Evolutionary conservation across 64 coral and sea anemone genomes (phyloP), one percentile per base, ranked within the genome.

Genomic region (Dendrophyllia cribrosa): DNA sequence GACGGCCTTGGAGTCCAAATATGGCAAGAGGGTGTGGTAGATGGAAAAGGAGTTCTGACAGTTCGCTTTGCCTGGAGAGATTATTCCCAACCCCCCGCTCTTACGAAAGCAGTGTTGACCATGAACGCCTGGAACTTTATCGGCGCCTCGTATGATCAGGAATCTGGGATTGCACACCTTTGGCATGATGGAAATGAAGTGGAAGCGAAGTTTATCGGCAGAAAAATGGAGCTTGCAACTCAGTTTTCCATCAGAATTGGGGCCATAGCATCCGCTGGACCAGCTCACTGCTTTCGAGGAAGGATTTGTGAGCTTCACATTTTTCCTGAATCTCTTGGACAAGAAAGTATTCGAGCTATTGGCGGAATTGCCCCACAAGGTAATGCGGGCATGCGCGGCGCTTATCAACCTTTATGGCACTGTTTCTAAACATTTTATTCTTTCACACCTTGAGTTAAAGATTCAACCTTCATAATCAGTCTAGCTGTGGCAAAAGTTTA

Each of bases 51-150:
- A 15, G 52, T 93, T 20, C 51, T 96, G 5, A 72, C 53, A 23
- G 90, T 26, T 6, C 34, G 34, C 19, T 96, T 96, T 59, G 75
- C 58, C 4, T 60, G 86, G 52, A 76, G 85, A 66, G 78, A 91
- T 59, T 44, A 70, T 63, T 21, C 56, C 9, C 70, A 71, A 12
- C 26, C 58, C 5, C 66, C 55, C 2, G 51, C 47, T 55, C 45
- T 92, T 9, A 43, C 82, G 4, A 86, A 92, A 52, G 52, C 90
- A 9, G 85, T 88, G 11, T 15, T 96, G 7, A 92, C 79, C 48
- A 43, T 89, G 3, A 96, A 93, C 60, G 52, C 76, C 9, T 96
- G 95, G 95, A 96, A 96, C 86, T 96, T 89, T 68, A 93, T 96
- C 34, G 95, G 84, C 2, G 90, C 90, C 13, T 92, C 95, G 4